phyloP scores from a whole-genome alignment of 2,888 invertebrate species.

The Plusia festucae region DNA sequence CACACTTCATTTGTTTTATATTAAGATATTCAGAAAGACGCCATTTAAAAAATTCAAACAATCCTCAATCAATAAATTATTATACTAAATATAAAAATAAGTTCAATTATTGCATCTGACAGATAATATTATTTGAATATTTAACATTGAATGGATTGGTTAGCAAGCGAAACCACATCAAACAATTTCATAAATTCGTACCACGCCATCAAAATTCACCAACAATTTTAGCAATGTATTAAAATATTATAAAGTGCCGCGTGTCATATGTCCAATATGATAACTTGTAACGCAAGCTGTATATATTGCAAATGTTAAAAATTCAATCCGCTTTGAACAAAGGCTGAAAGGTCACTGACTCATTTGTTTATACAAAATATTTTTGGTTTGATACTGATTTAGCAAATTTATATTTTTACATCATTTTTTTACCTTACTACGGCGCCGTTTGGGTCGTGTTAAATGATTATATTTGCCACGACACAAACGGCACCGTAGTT shows the following conservation, averaged over 20 bases:
- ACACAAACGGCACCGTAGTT: too few species aligned
- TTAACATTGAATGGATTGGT: neutral
- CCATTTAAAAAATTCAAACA: too few species aligned
- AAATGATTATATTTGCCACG: too few species aligned
- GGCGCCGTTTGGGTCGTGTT: too few species aligned
- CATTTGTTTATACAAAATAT: constrained; percentile 63
- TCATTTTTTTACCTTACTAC: too few species aligned
- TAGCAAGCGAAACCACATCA: neutral
- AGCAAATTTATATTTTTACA: too few species aligned
- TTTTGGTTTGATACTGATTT: too few species aligned
- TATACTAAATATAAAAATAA: neutral
- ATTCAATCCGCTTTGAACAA: constrained; percentile 64
- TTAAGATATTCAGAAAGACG: too few species aligned
- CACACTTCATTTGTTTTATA: too few species aligned
- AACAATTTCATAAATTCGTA: neutral
- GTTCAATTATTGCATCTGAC: neutral
- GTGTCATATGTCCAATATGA: constrained; percentile 5
- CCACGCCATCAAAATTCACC: neutral
- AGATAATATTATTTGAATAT: neutral
- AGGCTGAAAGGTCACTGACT: constrained; percentile 19
- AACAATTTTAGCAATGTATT: neutral
- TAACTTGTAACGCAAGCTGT: constrained; percentile 15
- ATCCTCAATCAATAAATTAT: too few species aligned
- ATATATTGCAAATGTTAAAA: constrained; percentile 59
- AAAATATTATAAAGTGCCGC: neutral